Base-by-base conservation (phyloP, 2,113 vertebrate species). In the Lasiurus cinereus region DNA sequence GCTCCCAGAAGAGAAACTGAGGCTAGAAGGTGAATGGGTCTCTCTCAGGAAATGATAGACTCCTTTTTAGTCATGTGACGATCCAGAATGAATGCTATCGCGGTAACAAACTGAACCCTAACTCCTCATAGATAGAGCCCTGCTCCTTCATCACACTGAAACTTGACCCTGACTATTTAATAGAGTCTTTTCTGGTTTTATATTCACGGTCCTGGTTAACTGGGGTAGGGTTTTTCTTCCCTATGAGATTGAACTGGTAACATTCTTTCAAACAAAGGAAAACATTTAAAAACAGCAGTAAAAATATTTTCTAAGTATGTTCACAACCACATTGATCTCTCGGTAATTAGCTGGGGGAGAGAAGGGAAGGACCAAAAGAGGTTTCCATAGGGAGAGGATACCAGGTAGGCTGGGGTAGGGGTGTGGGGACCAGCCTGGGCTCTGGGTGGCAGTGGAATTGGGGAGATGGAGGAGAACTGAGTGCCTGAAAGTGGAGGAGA, bases 241-340 rank as follows among this genome's bases (percentile, higher is more conserved):
- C 62, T 29, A n/a, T 97, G 95, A 0, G 74, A 93, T 85, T 94
- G 79, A 87, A 95, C 78, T 83, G 92, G 29, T 88, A 89, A 92
- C 73, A 90, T 90, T 95, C 54, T 96, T 96, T 95, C 93, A 97
- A 94, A 96, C 83, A 94, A 96, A 94, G 93, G 90, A 74, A 88
- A 88, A 87, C 12, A 1, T 59, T 90, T 67, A 70, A 79, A 95
- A 97, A 96, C 94, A 95, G 76, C 93, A 88, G 76, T 90, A 90
- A 97, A 95, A 93, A 88, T 94, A 82, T 97, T 96, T 97, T 90
- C 74, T 79, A 96, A 97, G 67, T 78, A 86, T 95, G n/a, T 96
- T 88, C 94, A 93, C 50, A 46, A 82, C 94, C 95, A 86, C 94
- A 85, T 76, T 59, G 74, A 76, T 91, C n/a, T 79, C 70, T 94